Evolutionary conservation across 2,797 vertebrate genomes (phyloP).

Genomic region (Podargus strigoides): DNA sequence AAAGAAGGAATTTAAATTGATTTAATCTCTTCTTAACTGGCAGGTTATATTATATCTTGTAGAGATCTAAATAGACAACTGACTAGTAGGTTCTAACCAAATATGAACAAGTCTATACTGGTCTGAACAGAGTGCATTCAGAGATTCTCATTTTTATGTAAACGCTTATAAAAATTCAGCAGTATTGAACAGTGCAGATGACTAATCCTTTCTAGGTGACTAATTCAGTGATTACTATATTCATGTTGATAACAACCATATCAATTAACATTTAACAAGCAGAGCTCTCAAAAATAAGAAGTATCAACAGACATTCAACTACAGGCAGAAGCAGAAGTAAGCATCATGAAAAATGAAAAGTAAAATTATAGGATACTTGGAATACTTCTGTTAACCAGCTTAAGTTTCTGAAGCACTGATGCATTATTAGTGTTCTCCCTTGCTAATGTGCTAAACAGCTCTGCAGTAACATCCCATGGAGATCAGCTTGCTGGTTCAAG

Average conservation of each 20-base stretch:
- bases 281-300: slow-evolving; percentile 13
- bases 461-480: not conserved
- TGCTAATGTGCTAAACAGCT: not conserved
- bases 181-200: not conserved
- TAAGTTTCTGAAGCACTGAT: not conserved
- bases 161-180: slow-evolving; percentile 22
- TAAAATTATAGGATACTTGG: not conserved
- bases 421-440: not conserved
- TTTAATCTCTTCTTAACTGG: not conserved
- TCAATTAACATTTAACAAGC: slow-evolving; percentile 45
- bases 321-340: not conserved
- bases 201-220: slow-evolving; percentile 41
- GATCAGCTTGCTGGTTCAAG: not conserved
- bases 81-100: not conserved
- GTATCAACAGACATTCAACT: not conserved
- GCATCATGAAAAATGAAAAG: not conserved
- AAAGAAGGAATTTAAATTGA: not conserved
- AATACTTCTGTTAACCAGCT: not conserved
- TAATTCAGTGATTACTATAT: slow-evolving; percentile 31
- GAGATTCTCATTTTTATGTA: not conserved
- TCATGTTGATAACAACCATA: slow-evolving; percentile 19
- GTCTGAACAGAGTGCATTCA: not conserved
- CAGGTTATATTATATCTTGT: not conserved
- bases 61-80: not conserved
- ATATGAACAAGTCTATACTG: not conserved